Percentiles rank a stretch among this genome's conserved stretches.
Evolutionary conservation across 2,797 vertebrate species (phyloP).

Genomic region (Galago senegalensis): DNA sequence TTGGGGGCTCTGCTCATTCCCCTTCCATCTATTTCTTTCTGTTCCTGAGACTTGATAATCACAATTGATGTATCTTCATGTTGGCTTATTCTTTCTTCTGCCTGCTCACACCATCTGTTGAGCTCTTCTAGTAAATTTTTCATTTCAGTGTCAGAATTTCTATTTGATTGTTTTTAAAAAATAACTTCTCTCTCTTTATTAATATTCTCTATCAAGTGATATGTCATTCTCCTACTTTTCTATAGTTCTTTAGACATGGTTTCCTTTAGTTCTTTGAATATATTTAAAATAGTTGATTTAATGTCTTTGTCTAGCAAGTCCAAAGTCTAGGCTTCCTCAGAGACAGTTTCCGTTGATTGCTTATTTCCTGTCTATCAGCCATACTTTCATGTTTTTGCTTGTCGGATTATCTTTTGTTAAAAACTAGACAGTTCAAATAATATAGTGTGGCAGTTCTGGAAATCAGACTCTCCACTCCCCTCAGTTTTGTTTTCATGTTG

Average conservation of each 20-base stretch:
- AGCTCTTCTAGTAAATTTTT: not conserved
- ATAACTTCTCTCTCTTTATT: not conserved
- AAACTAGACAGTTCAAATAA: not conserved
- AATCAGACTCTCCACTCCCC: not conserved
- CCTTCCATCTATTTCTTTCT: not conserved
- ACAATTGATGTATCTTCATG: not conserved
- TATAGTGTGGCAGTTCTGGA: conserved; percentile 12
- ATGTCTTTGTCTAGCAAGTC: conserved; percentile 8
- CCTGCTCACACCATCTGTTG: not conserved
- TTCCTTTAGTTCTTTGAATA: not conserved
- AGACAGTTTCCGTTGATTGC: not conserved
- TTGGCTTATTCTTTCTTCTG: not conserved
- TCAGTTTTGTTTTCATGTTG: not conserved
- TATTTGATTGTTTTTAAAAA: not conserved
- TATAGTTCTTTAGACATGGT: not conserved
- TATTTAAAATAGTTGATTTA: conserved; percentile 3
- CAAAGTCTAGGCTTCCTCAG: not conserved
- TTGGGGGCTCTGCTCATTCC: not conserved
- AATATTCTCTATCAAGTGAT: not conserved
- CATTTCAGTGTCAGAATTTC: not conserved
- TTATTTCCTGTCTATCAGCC: not conserved
- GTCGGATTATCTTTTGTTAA: not conserved
- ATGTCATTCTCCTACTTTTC: not conserved
- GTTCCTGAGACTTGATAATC: not conserved
- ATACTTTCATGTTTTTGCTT: not conserved